phyloP scores from a whole-genome alignment of 2,113 vertebrate species.

The Aldabrachelys gigantea region DNA sequence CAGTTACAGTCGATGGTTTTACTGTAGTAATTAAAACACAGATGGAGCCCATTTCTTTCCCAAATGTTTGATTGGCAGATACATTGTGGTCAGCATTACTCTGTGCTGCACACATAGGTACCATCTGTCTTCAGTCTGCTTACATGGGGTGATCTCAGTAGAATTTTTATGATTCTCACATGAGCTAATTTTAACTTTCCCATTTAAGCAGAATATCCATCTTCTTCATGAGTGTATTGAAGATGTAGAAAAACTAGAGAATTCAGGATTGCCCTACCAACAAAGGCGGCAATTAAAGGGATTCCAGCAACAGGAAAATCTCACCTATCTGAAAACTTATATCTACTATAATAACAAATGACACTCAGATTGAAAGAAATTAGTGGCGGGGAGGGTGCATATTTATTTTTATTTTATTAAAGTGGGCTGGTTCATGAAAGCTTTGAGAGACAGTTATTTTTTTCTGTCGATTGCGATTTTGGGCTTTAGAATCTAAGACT shows the following conservation, averaged over 20 bases:
- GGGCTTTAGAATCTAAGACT: background rate
- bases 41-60: slow-evolving; percentile 64
- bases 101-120: slow-evolving; percentile 49
- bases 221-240: background rate
- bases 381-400: background rate
- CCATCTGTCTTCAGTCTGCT: slow-evolving; percentile 62
- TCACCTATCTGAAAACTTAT: background rate
- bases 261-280: slow-evolving; percentile 1
- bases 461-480: background rate
- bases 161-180: slow-evolving; percentile 38
- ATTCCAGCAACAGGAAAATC: background rate
- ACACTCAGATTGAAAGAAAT: background rate
- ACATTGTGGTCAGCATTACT: slow-evolving; percentile 55
- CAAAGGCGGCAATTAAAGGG: background rate
- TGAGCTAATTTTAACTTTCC: slow-evolving; percentile 33
- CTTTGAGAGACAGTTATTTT: background rate
- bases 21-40: slow-evolving; percentile 72
- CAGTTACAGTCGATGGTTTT: slow-evolving; percentile 56
- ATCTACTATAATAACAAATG: background rate
- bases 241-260: background rate
- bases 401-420: background rate
- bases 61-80: slow-evolving; percentile 70
- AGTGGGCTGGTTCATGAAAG: background rate
- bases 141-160: background rate
- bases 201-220: background rate